These are phyloP conservation scores for Acomys russatus DNA, from an alignment of 2,797 vertebrate species.

Conservation along the genomic window DNA sequence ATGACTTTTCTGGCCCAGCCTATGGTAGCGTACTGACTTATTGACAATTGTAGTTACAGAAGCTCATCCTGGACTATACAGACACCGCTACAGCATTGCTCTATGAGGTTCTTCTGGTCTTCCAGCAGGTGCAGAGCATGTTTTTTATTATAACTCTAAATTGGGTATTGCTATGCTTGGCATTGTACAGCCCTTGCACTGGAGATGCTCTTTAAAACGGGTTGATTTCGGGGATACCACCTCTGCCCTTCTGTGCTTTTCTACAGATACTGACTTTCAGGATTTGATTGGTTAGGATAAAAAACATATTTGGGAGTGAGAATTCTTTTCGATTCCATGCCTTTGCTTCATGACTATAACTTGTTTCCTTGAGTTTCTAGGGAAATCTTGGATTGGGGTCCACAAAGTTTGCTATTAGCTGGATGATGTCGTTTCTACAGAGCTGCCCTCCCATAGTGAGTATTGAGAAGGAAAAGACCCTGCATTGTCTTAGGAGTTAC, in stretches of 20 bases:
- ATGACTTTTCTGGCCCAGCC: conserved; percentile 22
- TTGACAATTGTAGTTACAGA: conserved; percentile 85
- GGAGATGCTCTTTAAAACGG: conserved; percentile 2
- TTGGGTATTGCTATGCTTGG: neutral
- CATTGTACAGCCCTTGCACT: neutral
- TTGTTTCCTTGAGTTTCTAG: conserved; percentile 66
- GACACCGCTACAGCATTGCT: conserved; percentile 90
- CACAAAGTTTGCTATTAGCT: conserved; percentile 68
- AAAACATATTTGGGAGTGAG: conserved; percentile 6
- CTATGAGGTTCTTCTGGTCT: conserved; percentile 91
- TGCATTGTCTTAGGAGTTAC: neutral
- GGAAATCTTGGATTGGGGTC: conserved; percentile 76
- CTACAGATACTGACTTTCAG: conserved; percentile 41
- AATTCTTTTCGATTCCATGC: neutral
- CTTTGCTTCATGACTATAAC: conserved; percentile 33
- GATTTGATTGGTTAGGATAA: conserved; percentile 53
- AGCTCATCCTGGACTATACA: conserved; percentile 88
- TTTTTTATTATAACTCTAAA: conserved; percentile 30
- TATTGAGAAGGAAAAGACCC: neutral
- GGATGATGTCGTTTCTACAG: conserved; percentile 82
- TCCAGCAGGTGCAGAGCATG: conserved; percentile 88
- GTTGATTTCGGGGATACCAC: neutral
- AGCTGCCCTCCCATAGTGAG: conserved; percentile 76
- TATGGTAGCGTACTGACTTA: conserved; percentile 34
- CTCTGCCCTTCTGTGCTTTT: neutral